A percentile compares a stretch with the other conserved stretches of the same genome.
Conservation (phyloP, 2,888 invertebrate species). For the Ennomos erosarius region DNA sequence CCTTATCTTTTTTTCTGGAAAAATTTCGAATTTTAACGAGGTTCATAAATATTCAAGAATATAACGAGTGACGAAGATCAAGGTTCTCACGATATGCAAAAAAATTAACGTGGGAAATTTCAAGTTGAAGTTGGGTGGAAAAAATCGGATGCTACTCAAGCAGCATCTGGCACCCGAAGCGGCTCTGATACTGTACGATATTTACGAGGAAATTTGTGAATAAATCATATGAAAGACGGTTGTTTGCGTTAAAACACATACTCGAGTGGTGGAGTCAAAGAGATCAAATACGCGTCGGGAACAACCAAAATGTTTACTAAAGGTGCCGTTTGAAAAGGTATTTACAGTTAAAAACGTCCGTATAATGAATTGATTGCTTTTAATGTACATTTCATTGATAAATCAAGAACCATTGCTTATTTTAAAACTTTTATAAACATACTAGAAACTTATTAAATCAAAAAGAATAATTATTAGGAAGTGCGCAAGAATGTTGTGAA, state of each 20-base stretch:
- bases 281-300: conserved; percentile 33
- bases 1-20: conserved; percentile 6
- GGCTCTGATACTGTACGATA: conserved; percentile 48
- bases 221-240: conserved; percentile 56
- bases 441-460: too few species aligned
- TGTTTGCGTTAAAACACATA: conserved; percentile 41
- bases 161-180: conserved; percentile 63
- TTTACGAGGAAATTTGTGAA: conserved; percentile 62
- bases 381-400: conserved; percentile 8
- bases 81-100: conserved; percentile 42
- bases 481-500: too few species aligned
- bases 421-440: too few species aligned
- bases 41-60: conserved; percentile 9
- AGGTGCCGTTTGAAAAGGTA: conserved; percentile 29
- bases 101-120: conserved; percentile 59
- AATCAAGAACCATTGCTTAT: conserved; percentile 2
- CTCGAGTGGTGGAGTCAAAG: conserved; percentile 30
- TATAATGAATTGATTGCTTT: conserved; percentile 13
- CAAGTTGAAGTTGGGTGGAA: conserved; percentile 45
- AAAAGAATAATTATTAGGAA: too few species aligned
- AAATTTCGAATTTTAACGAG: conserved; percentile 14
- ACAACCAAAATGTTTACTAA: conserved; percentile 34
- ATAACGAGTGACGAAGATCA: conserved; percentile 24
- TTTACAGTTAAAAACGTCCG: conserved; percentile 20
- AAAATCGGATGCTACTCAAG: conserved; percentile 53